These are phyloP conservation scores for Poecilia wingei DNA, from an alignment of 2,797 vertebrate species.

Conservation along the genomic window DNA sequence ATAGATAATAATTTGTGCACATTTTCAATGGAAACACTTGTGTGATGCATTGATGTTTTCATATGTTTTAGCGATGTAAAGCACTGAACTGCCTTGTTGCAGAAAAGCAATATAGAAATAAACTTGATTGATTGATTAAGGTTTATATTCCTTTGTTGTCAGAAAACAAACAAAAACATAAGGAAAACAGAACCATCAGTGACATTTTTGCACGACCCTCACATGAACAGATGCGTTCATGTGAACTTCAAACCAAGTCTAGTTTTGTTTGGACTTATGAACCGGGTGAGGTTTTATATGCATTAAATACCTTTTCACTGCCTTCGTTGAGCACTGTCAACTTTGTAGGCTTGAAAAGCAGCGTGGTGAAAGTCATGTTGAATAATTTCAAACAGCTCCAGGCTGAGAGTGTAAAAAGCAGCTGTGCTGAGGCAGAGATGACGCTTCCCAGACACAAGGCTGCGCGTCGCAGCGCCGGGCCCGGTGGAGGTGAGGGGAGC, in stretches of 20 bases:
- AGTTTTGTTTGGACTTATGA: conserved; percentile 14
- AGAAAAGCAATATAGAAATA: no score
- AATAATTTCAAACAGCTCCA: conserved; percentile 40
- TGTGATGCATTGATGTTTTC: no score
- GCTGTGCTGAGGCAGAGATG: conserved; percentile 3
- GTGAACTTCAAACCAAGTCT: not conserved
- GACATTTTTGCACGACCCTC: not conserved
- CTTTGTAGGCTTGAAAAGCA: conserved; percentile 16
- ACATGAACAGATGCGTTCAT: not conserved
- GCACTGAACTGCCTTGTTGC: no score
- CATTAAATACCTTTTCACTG: conserved; percentile 24
- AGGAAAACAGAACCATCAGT: not conserved
- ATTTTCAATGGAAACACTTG: no score
- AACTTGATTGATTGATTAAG: not conserved
- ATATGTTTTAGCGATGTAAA: no score
- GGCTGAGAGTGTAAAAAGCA: conserved; percentile 4
- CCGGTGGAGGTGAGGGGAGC: conserved; percentile 42
- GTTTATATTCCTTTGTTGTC: not conserved
- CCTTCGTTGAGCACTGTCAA: conserved; percentile 10
- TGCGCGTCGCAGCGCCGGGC: conserved; percentile 37
- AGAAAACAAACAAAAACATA: not conserved
- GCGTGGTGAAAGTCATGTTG: conserved; percentile 26
- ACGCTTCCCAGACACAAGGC: not conserved
- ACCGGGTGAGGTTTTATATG: conserved; percentile 11
- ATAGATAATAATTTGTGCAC: no score